Conservation (phyloP, 2,113 vertebrate genomes). For the Leptosomus discolor region DNA sequence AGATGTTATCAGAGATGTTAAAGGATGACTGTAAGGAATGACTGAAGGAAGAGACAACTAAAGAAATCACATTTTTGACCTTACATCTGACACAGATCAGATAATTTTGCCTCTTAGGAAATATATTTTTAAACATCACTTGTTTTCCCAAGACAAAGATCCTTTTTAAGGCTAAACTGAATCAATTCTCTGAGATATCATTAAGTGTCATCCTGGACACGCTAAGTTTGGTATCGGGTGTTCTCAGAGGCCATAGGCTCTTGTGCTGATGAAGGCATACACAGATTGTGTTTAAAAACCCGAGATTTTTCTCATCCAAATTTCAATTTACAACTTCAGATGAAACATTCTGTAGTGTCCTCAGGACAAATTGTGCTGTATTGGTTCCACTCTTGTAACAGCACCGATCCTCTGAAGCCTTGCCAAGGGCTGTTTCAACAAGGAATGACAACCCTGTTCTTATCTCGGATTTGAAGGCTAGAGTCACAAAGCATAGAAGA, state of each 20-base stretch:
- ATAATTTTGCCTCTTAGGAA: neutral
- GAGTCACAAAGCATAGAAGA: neutral
- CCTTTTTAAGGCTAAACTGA: neutral
- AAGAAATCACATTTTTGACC: neutral
- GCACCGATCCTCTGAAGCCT: neutral
- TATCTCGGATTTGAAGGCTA: neutral
- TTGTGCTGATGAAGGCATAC: neutral
- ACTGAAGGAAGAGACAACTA: neutral
- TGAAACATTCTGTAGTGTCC: neutral
- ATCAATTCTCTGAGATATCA: neutral
- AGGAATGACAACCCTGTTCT: neutral
- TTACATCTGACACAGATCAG: neutral
- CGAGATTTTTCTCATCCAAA: neutral
- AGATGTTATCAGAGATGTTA: neutral
- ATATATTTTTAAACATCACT: neutral
- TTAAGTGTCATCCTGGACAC: neutral
- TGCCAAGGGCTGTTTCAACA: conserved; percentile 13
- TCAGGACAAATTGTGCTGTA: neutral
- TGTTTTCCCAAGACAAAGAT: neutral
- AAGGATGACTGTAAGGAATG: neutral
- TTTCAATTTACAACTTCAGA: neutral
- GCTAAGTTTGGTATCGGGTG: fast-evolving
- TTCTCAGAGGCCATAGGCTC: neutral
- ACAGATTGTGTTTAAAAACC: neutral
- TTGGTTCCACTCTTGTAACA: neutral